Evolutionary conservation across 2,888 invertebrate genomes (phyloP).

Genomic region (Anorthoa munda): DNA sequence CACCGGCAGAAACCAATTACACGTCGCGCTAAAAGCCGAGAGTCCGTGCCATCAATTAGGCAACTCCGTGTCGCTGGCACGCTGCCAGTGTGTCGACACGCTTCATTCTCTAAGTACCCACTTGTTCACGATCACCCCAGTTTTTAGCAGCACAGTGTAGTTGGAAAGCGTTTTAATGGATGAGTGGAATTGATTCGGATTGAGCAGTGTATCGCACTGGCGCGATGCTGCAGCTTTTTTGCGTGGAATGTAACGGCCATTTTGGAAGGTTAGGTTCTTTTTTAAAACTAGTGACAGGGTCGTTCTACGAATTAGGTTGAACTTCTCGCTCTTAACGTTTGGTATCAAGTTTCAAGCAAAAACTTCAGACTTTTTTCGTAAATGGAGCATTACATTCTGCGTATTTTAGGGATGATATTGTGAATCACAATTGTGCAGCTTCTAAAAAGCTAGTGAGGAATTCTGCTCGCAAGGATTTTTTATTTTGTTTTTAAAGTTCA

Average conservation of each 20-base stretch:
- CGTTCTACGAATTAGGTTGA: background rate
- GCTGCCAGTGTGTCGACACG: constrained; percentile 58
- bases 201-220: constrained; percentile 35
- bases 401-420: background rate
- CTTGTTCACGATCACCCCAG: constrained; percentile 46
- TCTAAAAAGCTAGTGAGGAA: too few species aligned
- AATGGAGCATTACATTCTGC: background rate
- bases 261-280: constrained; percentile 10
- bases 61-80: constrained; percentile 55
- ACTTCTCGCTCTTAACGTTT: background rate
- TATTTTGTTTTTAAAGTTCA: too few species aligned
- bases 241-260: constrained; percentile 16
- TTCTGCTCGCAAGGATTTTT: too few species aligned
- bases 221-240: constrained; percentile 22
- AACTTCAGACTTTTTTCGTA: background rate
- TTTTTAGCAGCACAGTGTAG: constrained; percentile 51
- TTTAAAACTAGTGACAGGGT: background rate
- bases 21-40: constrained; percentile 64
- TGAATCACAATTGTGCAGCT: background rate
- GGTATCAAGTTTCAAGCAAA: background rate
- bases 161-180: constrained; percentile 55
- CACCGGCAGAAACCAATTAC: constrained; percentile 66
- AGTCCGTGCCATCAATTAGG: constrained; percentile 65
- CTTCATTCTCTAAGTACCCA: constrained; percentile 51
- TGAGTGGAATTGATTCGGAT: constrained; percentile 39